Percentiles rank a stretch among this genome's conserved stretches.
Evolutionary conservation across 1,140 invertebrate genomes (phyloP).

Genomic region (Drosophila kanapiae): DNA sequence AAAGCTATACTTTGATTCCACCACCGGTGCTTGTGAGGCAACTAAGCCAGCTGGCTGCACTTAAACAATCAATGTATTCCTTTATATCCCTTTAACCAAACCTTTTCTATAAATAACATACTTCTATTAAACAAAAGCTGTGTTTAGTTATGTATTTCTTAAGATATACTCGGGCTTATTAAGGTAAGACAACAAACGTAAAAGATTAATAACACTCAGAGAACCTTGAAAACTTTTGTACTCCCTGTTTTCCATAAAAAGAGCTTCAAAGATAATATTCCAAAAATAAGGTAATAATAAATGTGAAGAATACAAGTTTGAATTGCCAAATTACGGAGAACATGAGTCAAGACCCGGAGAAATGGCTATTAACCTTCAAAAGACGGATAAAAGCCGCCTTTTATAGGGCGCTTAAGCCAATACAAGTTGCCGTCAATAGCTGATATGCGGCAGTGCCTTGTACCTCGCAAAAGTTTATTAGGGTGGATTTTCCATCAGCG

Average conservation of each 20-base stretch:
- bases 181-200: not conserved
- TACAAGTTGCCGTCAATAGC: slow-evolving; percentile 7
- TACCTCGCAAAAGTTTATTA: slow-evolving; percentile 59
- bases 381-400: not conserved
- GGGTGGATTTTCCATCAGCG: slow-evolving; percentile 22
- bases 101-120: not conserved
- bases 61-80: not conserved
- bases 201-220: not conserved
- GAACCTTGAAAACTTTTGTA: not conserved
- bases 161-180: not conserved
- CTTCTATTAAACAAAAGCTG: too few species aligned
- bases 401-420: not conserved
- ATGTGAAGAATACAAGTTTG: not conserved
- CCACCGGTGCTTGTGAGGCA: not conserved
- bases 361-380: slow-evolving; percentile 15
- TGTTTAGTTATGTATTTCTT: not conserved
- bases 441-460: slow-evolving; percentile 15
- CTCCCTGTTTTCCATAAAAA: not conserved
- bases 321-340: not conserved
- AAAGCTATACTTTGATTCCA: slow-evolving; percentile 7
- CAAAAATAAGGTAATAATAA: not conserved
- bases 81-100: too few species aligned
- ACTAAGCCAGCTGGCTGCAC: slow-evolving; percentile 20
- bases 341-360: not conserved
- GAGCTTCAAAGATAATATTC: not conserved